Base-by-base conservation (phyloP, 2,888 invertebrate species). In the Erebia palarica region DNA sequence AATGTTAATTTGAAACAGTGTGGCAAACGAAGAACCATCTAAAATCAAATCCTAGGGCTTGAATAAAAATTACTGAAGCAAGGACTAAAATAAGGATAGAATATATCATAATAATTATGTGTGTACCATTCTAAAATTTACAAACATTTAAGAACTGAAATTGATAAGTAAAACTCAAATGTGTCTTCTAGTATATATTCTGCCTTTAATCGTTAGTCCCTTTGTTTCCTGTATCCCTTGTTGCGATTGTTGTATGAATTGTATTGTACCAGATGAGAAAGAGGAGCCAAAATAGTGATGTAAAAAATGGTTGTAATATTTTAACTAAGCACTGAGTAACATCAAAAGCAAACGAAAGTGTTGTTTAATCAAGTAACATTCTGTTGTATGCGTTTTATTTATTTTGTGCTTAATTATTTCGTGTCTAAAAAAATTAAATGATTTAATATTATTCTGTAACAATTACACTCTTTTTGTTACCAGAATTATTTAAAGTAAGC, bases 201-300 rank as follows among this genome's bases (percentile, higher is more conserved):
- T 83, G 18, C 84, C 86, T 5, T 65, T 84, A 10, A 7, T 84
- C 55, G 81, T 83, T 0, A 84, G 84, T 72, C 85, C 84, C 0
- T 86, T 83, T 57, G 82, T 85, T 1, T 85, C 85, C 0, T 84
- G 85, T 51, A 79, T 83, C 53, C 84, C 85, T 0, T 84, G 81
- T 16, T 84, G 71, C 68, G 82, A 85, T 47, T 84, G 84, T 65
- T 86, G 85, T 21, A 81, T 84, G 78, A 77, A 83, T 57, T 76
- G 72, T 8, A 78, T 83, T n/a, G 72, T 84, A 0, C 76, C 78
- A n/a, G 81, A 83, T 0, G 79, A 82, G 18, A 76, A 81, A 61
- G 64, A 59, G 1, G 66, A 59, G 3, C 13, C 14, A 44, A 47
- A 63, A 60, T 16, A 18, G 11, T 2, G 49, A 21, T 21, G 18